Evolutionary conservation across 1,140 invertebrate genomes (phyloP), one percentile per base, ranked within the genome.

Genomic region (Papilio machaon): DNA sequence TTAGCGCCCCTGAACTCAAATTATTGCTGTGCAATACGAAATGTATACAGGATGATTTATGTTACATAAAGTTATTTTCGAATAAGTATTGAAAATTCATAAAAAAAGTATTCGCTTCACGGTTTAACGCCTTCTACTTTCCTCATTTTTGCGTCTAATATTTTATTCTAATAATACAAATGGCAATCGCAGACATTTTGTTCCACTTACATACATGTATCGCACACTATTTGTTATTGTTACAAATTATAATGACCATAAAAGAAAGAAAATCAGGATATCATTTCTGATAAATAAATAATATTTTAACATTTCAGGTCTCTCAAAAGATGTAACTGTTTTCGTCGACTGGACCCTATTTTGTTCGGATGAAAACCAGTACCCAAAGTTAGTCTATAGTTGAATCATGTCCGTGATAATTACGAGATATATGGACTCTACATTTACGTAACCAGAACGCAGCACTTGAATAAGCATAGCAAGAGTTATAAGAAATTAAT

Each of bases 1-100:
- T 88, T 82, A 78, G 87, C 85, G 85, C 85, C 88, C 87, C 86
- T 91, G 86, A 87, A 82, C 81, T 79, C 13, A 47, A 76, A 49
- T 60, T 38, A 78, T 60, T 60, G 23, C 60, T 77, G 77, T 64
- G 77, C 77, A 64, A 79, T 79, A 79, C 77, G 10, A 79, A 64
- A 11, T 73, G 67, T 74, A 80, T 86, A 88, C 83, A 84, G 82
- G 64, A 54, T 86, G 85, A n/a, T 81, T 60, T 67, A 15, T 67
- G 0, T 15, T 35, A 67, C 64, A n/a, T 11, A 23, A 64, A 10
- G n/a, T 23, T 60, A 64, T 30, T 30, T 64, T 23, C 23, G 5
- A 67, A 15, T 67, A 0, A 30, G 30, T 35, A 35, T 67, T 6
- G 6, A 15, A 0, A 70, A n/a, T 54, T 17, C 7, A 54, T 54